phyloP scores from a whole-genome alignment of 2,888 invertebrate genomes.

The Xylota sylvarum region DNA sequence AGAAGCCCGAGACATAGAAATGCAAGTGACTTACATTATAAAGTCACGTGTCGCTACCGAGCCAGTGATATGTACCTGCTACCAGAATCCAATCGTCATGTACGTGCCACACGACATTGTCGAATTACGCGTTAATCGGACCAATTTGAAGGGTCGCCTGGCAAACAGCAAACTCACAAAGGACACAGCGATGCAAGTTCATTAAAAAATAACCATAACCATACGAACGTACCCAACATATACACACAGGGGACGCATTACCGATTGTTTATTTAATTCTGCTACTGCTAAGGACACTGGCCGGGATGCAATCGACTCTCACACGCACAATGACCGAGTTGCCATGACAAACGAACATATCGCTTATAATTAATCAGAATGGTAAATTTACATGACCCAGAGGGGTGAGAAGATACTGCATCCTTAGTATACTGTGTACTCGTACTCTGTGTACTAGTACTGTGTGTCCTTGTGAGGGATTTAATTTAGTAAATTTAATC shows the following conservation, averaged over 20 bases:
- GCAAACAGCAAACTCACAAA: slow-evolving; percentile 20
- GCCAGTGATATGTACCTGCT: slow-evolving; percentile 31
- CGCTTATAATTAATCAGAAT: slow-evolving; percentile 66
- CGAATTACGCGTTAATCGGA: slow-evolving; percentile 74
- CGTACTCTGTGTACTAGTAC: too few relatives aligned
- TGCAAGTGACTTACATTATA: slow-evolving; percentile 62
- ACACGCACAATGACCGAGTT: slow-evolving; percentile 53
- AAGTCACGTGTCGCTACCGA: slow-evolving; percentile 63
- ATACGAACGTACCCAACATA: slow-evolving; percentile 23
- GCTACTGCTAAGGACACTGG: not conserved
- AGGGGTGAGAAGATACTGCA: not conserved
- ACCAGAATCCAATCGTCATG: slow-evolving; percentile 46
- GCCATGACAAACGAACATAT: slow-evolving; percentile 61
- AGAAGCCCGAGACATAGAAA: slow-evolving; percentile 24
- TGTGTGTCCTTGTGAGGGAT: not conserved
- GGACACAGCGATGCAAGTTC: slow-evolving; percentile 50
- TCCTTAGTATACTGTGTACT: not conserved
- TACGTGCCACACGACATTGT: slow-evolving; percentile 65
- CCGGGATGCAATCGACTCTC: slow-evolving; percentile 13
- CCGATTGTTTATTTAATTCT: slow-evolving; percentile 65
- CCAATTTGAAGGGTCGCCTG: slow-evolving; percentile 70
- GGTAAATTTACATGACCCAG: slow-evolving; percentile 30
- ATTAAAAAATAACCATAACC: slow-evolving; percentile 69
- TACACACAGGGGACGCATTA: slow-evolving; percentile 65
- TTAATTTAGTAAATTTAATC: slow-evolving; percentile 53